phyloP scores from a whole-genome alignment of 2,888 invertebrate genomes.

The Galeopsomyia nigrocyanea region DNA sequence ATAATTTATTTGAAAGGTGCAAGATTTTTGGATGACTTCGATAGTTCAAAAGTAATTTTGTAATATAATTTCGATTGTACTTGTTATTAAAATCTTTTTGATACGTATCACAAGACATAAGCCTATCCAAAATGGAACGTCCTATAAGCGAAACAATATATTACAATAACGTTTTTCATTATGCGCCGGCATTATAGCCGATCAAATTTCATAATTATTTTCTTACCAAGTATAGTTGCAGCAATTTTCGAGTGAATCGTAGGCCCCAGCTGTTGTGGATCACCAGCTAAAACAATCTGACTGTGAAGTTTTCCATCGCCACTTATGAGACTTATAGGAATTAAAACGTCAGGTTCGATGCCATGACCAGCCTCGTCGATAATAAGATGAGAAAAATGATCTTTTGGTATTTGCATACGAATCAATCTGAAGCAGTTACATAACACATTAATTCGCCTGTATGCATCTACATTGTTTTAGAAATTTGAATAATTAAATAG shows the following conservation, averaged over 20 bases:
- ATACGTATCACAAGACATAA: constrained; percentile 71
- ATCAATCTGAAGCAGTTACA: no score
- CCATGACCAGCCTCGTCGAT: constrained; percentile 79
- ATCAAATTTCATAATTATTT: no score
- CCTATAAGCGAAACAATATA: constrained; percentile 67
- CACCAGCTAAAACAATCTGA: constrained; percentile 79
- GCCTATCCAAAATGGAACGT: constrained; percentile 78
- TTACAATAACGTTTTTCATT: no score
- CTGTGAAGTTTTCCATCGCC: constrained; percentile 55
- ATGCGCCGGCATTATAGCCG: no score
- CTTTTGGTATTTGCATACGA: no score
- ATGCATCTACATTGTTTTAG: no score
- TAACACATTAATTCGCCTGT: no score
- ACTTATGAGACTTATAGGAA: constrained; percentile 69
- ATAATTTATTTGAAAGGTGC: constrained; percentile 77
- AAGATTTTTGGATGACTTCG: constrained; percentile 80
- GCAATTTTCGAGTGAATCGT: constrained; percentile 69
- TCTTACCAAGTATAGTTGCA: constrained; percentile 65
- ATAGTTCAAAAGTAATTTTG: constrained; percentile 82
- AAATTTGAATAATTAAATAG: no score
- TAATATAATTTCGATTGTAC: constrained; percentile 76
- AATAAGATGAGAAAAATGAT: constrained; percentile 77
- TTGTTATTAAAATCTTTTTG: constrained; percentile 66
- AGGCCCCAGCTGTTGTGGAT: constrained; percentile 81
- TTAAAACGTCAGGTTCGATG: constrained; percentile 77